phyloP scores from a whole-genome alignment of 2,113 vertebrate genomes.

The Furnarius figulus region DNA sequence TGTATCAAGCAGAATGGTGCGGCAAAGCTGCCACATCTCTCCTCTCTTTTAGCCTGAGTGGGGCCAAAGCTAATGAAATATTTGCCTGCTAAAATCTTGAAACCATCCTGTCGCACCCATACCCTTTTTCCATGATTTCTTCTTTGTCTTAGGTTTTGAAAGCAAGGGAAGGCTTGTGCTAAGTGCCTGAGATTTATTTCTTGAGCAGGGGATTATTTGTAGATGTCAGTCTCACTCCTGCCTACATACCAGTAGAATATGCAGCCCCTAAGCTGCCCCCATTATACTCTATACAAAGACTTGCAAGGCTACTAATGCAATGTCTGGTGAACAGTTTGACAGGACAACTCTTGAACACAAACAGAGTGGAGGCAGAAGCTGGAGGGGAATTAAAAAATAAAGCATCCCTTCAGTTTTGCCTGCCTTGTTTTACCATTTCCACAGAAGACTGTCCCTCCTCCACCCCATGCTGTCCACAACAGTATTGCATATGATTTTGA shows the following conservation, averaged over 20 bases:
- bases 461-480: neutral
- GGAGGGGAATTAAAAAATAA: neutral
- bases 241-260: neutral
- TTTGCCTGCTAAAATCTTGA: neutral
- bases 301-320: neutral
- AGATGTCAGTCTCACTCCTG: neutral
- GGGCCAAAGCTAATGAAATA: neutral
- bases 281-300: neutral
- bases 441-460: neutral
- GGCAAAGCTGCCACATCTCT: neutral
- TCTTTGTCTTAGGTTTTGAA: neutral
- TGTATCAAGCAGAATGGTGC: neutral
- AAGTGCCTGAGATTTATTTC: neutral
- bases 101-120: neutral
- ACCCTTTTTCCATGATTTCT: neutral
- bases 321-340: neutral
- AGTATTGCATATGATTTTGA: conserved; percentile 34
- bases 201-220: neutral
- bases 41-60: neutral
- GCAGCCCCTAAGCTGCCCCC: neutral
- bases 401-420: neutral
- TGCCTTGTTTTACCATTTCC: neutral
- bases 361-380: neutral
- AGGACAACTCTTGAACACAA: neutral
- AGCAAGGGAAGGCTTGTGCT: neutral